Evolutionary conservation across 35 echinoderm and acorn worm species (phyloP).

Genomic region (Chiridota heheva): DNA sequence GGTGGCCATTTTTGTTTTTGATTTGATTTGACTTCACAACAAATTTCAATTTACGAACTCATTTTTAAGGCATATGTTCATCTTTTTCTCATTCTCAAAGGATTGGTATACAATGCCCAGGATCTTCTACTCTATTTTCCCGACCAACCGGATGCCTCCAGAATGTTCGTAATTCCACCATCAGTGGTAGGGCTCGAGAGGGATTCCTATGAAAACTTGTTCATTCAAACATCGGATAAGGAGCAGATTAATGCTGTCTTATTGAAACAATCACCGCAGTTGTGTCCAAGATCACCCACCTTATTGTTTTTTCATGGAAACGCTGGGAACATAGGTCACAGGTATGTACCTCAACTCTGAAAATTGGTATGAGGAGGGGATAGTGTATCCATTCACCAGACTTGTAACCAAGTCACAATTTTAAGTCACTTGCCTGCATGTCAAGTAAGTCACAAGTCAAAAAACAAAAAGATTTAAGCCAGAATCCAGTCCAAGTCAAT

Average conservation of each 20-base stretch:
- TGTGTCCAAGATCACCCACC: constrained; percentile 60
- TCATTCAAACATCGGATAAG: constrained; percentile 65
- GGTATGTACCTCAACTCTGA: constrained; percentile 65
- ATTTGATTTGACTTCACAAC: too few relatives aligned
- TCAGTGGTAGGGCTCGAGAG: constrained; percentile 38
- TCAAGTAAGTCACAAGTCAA: too few relatives aligned
- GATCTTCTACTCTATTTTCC: constrained; percentile 86
- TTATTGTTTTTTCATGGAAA: constrained; percentile 97
- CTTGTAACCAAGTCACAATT: too few relatives aligned
- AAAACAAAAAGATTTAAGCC: too few relatives aligned
- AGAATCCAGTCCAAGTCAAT: too few relatives aligned
- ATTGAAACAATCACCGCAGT: constrained; percentile 74
- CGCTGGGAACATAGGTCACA: constrained; percentile 96
- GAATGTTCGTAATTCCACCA: constrained; percentile 62
- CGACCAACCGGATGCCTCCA: constrained; percentile 83
- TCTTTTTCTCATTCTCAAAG: constrained; percentile 50
- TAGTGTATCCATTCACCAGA: too few relatives aligned
- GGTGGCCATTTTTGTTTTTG: too few relatives aligned
- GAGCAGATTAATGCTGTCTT: constrained; percentile 75
- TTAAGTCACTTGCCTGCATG: too few relatives aligned
- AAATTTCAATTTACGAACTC: too few relatives aligned
- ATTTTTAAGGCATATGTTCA: too few relatives aligned
- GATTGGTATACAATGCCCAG: constrained; percentile 86
- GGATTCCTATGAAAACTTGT: constrained; percentile 67
- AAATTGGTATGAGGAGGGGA: too few relatives aligned